Base-by-base conservation (phyloP, 92 coral and sea anemone genomes). In the Zoanthus solanderi region DNA sequence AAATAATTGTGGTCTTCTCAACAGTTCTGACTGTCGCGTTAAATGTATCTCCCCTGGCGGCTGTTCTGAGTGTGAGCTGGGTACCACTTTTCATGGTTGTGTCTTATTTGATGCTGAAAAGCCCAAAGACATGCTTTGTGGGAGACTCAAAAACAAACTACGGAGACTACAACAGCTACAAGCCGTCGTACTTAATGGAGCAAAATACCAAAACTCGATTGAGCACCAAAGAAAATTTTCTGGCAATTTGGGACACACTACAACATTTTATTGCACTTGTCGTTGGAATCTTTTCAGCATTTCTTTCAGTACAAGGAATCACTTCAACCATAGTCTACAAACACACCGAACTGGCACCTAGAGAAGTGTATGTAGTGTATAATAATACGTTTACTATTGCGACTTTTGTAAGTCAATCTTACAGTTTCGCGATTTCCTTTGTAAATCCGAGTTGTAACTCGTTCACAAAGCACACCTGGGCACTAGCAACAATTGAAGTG, bases 241-340 rank as follows among this genome's bases (percentile, higher is more conserved):
- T 31, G 5, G 83, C 83, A 34, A 78, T 78, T 78, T 78, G 83
- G 83, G 7, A 16, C 57, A 57, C 83, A 34, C 0, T 56, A 12
- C 69, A 57, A 10, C 83, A 78, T 78, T 9, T 78, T 78, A 6
- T 78, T 14, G 83, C 83, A 56, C 71, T 78, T 52, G 2, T 57
- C 5, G 31, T 56, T 32, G 83, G 83, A 32, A 47, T 31, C 5
- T 58, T 78, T 42, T 28, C 50, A 2, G n/a, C 50, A 7, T 78
- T 53, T 54, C 34, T 75, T 47, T n/a, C 60, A 12, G 1, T 75
- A 34, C 79, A 75, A 75, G 79, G 79, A 9, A 46, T 77, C 28
- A 56, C 65, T 77, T 77, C 80, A 12, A 47, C 80, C 9, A 2
- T 73, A 44, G 78, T 73, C 54, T 73, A 73, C 37, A 16, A 32